Evolutionary conservation across 2,113 vertebrate genomes (phyloP).

Genomic region (Oryzias celebensis): DNA sequence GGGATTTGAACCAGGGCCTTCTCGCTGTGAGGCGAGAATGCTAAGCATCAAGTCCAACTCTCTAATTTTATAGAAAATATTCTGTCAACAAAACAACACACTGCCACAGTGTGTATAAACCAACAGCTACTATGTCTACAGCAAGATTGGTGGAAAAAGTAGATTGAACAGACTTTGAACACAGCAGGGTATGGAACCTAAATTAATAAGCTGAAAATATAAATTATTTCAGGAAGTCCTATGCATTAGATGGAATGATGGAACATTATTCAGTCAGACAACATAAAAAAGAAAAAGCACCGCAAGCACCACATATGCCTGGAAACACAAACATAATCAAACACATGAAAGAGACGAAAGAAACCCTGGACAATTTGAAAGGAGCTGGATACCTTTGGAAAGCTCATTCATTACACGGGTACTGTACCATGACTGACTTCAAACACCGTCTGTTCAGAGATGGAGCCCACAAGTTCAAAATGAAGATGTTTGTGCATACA

Average conservation of each 20-base stretch:
- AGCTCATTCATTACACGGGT: neutral
- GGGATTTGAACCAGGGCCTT: too few relatives aligned
- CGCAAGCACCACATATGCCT: too few relatives aligned
- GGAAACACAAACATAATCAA: neutral
- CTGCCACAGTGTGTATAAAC: neutral
- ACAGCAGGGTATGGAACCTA: neutral
- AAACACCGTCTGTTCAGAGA: neutral
- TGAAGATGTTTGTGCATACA: too few relatives aligned
- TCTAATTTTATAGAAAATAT: neutral
- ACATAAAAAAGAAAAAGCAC: too few relatives aligned
- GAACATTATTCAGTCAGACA: too few relatives aligned
- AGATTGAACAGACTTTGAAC: neutral
- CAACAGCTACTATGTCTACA: neutral
- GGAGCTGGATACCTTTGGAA: neutral
- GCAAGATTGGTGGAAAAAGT: neutral
- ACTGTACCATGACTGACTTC: neutral
- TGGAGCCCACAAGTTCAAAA: too few relatives aligned
- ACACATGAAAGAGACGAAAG: neutral
- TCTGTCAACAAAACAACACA: neutral
- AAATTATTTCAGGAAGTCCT: too few relatives aligned
- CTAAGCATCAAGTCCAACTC: too few relatives aligned
- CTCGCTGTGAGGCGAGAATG: too few relatives aligned
- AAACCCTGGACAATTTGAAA: neutral
- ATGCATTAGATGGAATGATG: too few relatives aligned
- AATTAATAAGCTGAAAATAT: neutral